Base-by-base conservation (phyloP, 2,888 invertebrate genomes). In the Agrochola circellaris region DNA sequence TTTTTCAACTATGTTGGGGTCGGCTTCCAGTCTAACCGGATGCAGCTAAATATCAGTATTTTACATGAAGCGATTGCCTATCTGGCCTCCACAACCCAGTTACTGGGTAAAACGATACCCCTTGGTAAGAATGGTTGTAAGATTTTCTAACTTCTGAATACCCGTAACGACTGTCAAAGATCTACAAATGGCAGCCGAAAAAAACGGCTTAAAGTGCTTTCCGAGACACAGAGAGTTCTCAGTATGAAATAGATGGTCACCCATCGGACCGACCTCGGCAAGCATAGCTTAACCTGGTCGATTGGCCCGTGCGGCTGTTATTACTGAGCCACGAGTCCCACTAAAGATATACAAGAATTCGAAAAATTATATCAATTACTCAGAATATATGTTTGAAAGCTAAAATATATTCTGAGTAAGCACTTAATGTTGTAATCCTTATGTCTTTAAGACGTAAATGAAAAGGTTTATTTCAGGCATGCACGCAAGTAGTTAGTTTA, bases 401-500 rank as follows among this genome's bases (percentile, higher is more conserved):
- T 60, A 30, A 30, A 60, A 30, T 26, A 65, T 26, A 11, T 30
- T 48, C 13, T 15, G 20, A 69, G 8, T 30, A 17, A n/a, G 30
- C 38, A 20, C 15, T 62, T 56, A 38, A 45, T 62, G 17, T 60
- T 48, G 11, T 60, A 51, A 60, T 51, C 48, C 11, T 8, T 9
- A 30, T 0, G 38, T n/a, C 20, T 68, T 17, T 26, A 38, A 3
- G n/a, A 30, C 15, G 2, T 62, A 72, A 71, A 9, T 15, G 3
- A n/a, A 9, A 8, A 38, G 15, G 8, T 42, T 61, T 42, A 73
- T 73, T 64, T n/a, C 8, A 61, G 0, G 6, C 42, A 51, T 11
- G 34, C 82, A 79, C 75, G 82, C 58, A 20, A 74, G 15, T 65
- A n/a, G 17, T 26, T 45, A 34, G 74, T 45, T 65, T 26, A 65